Evolutionary conservation across 53 echinoderm and acorn worm genomes (phyloP).

Genomic region (Holothuria scabra): DNA sequence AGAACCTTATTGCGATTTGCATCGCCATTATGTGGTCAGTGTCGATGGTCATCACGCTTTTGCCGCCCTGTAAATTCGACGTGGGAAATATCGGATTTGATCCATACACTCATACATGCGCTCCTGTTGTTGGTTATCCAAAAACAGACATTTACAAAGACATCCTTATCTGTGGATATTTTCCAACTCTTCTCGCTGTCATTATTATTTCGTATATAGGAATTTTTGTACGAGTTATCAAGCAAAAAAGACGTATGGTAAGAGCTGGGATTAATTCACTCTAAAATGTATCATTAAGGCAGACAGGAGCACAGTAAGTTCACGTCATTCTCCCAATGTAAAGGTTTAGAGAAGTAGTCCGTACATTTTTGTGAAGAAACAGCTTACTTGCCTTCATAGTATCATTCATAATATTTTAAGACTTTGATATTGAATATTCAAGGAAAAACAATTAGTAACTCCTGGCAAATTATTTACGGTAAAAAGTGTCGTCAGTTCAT

Average conservation of each 20-base stretch:
- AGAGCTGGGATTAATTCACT: not conserved
- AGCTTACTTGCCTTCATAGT: no score
- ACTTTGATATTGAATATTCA: no score
- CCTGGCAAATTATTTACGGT: no score
- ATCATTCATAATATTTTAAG: no score
- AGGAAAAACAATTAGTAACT: no score
- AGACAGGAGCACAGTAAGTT: no score
- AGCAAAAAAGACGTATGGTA: not conserved
- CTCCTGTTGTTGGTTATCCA: slow-evolving; percentile 3
- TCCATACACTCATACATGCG: not conserved
- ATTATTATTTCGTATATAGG: slow-evolving; percentile 2
- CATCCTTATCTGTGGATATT: not conserved
- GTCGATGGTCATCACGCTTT: slow-evolving; percentile 1
- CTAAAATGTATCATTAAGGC: no score
- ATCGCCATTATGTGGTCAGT: slow-evolving; percentile 1
- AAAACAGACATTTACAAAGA: not conserved
- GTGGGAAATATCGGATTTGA: slow-evolving; percentile 10
- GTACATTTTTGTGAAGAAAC: no score
- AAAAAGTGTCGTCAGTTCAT: no score
- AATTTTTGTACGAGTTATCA: slow-evolving; percentile 5
- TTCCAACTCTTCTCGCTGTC: not conserved
- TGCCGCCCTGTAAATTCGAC: slow-evolving; percentile 1
- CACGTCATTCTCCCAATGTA: no score
- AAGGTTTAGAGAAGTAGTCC: no score
- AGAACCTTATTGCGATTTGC: not conserved